Percentiles rank a stretch among this genome's conserved stretches.
Conservation (phyloP, 2,888 invertebrate species). For the Drosophila testacea region DNA sequence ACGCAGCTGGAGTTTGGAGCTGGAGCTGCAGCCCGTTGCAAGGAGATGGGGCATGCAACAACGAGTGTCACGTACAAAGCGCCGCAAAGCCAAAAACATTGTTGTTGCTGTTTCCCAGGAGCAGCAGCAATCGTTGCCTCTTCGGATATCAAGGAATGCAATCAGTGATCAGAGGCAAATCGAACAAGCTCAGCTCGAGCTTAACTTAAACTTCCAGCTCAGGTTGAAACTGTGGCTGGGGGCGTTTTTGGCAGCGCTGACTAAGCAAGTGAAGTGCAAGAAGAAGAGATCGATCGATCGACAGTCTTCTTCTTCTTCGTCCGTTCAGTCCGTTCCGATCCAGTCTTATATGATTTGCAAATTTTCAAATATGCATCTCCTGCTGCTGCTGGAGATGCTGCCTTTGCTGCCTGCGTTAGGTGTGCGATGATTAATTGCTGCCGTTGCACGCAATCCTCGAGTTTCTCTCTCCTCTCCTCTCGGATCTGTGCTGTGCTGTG, state of each 20-base stretch:
- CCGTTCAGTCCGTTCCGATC: too few species aligned
- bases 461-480: slow-evolving; percentile 23
- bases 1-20: slow-evolving; percentile 55
- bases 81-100: slow-evolving; percentile 34
- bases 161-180: slow-evolving; percentile 73
- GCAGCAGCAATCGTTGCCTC: slow-evolving; percentile 54
- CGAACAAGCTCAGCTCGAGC: slow-evolving; percentile 60
- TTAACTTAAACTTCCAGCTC: slow-evolving; percentile 3
- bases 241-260: slow-evolving; percentile 73
- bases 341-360: slow-evolving; percentile 76
- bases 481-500: background rate
- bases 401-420: slow-evolving; percentile 64
- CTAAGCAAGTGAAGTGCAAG: slow-evolving; percentile 63
- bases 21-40: slow-evolving; percentile 30
- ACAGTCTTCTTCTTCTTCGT: slow-evolving; percentile 1
- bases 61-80: slow-evolving; percentile 72
- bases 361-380: slow-evolving; percentile 79
- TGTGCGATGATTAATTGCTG: slow-evolving; percentile 78
- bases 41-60: slow-evolving; percentile 13
- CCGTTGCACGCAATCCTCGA: slow-evolving; percentile 69
- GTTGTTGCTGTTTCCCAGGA: slow-evolving; percentile 53
- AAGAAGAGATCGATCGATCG: slow-evolving; percentile 73
- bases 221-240: slow-evolving; percentile 45
- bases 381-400: slow-evolving; percentile 55
- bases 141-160: slow-evolving; percentile 71